phyloP scores from a whole-genome alignment of 1,140 invertebrate species.

The Aphaenogaster ashmeadi region DNA sequence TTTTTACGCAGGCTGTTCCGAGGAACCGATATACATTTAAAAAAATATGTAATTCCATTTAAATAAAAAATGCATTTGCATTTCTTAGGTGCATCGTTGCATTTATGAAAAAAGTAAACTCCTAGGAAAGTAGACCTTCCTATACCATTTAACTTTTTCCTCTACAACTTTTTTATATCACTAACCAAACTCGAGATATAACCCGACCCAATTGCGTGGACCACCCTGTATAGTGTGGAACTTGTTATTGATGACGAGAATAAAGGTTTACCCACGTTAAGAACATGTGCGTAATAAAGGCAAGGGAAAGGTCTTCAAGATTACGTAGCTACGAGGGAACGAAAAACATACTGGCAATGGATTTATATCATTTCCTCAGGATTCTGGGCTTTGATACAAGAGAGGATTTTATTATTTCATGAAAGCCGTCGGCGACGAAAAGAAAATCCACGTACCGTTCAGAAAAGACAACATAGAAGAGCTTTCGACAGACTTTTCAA shows the following conservation, averaged over 20 bases:
- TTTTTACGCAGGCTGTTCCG: too few species aligned
- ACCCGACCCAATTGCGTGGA: too few species aligned
- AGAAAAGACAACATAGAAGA: conserved; percentile 5
- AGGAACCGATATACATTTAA: too few species aligned
- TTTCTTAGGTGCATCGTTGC: too few species aligned
- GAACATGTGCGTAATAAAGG: conserved; percentile 46
- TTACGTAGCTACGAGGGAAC: conserved; percentile 39
- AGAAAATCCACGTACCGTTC: conserved; percentile 45
- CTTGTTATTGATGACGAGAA: conserved; percentile 4
- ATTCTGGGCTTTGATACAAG: conserved; percentile 48
- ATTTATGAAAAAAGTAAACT: too few species aligned
- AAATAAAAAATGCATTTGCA: too few species aligned
- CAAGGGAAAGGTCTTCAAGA: conserved; percentile 43
- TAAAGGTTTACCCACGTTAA: conserved; percentile 29
- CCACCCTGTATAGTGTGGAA: background rate
- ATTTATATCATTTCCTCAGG: conserved; percentile 59
- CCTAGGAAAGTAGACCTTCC: too few species aligned
- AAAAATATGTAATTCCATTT: too few species aligned
- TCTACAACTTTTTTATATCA: too few species aligned
- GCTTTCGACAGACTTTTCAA: conserved; percentile 19
- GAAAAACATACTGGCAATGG: conserved; percentile 1
- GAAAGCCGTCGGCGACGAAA: conserved; percentile 29
- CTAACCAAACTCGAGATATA: too few species aligned
- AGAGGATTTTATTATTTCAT: conserved; percentile 64
- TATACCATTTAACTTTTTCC: too few species aligned